These are phyloP conservation scores for Aleiodes sp. DNA, from an alignment of 1,140 invertebrate genomes.

Conservation along the genomic window DNA sequence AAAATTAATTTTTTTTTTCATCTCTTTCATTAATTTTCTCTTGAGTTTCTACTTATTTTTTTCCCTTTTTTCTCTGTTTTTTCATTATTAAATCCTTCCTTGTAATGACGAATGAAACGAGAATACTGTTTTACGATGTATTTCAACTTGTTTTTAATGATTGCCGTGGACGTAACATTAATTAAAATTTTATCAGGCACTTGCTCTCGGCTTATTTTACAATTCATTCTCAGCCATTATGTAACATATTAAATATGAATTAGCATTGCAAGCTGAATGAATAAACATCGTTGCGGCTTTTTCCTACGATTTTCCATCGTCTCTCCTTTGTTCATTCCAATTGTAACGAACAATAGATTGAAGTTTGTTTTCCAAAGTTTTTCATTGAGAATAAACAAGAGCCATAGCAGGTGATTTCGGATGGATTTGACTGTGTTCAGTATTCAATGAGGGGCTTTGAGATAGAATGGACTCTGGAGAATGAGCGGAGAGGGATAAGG, in stretches of 20 bases:
- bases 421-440: neutral
- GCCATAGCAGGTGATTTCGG: neutral
- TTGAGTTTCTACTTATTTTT: neutral
- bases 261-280: neutral
- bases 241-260: neutral
- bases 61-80: neutral
- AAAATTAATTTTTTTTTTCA: constrained; percentile 12
- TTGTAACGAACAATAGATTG: too few species aligned
- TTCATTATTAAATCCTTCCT: too few species aligned
- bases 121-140: neutral
- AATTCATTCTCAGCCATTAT: constrained; percentile 1
- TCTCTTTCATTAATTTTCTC: neutral
- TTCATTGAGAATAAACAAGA: neutral
- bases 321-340: too few species aligned
- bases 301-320: too few species aligned
- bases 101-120: constrained; percentile 13
- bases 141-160: constrained; percentile 1
- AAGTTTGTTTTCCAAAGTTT: neutral
- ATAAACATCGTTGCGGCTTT: too few species aligned
- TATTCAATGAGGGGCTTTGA: constrained; percentile 16
- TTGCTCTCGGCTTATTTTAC: neutral
- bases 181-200: constrained; percentile 12
- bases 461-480: neutral
- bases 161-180: constrained; percentile 5
- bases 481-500: neutral